Conservation (phyloP, 1,140 invertebrate genomes). For the Sesamia nonagrioides region DNA sequence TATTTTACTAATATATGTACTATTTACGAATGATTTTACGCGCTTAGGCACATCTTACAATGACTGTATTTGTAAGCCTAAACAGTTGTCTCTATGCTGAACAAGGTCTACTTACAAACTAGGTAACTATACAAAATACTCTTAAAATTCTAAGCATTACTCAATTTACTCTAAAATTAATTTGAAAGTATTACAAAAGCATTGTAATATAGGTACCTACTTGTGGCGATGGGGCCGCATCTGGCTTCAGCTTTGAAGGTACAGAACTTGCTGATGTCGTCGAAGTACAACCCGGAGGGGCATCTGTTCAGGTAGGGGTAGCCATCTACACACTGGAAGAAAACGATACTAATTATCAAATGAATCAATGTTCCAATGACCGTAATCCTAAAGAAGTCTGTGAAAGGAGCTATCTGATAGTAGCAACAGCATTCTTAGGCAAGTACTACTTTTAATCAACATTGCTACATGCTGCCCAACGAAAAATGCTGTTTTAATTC, state of each 20-base stretch:
- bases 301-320: constrained; percentile 95
- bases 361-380: not conserved
- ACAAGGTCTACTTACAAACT: no score
- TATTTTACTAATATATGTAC: no score
- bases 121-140: no score
- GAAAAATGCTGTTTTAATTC: not conserved
- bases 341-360: not conserved
- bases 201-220: constrained; percentile 88
- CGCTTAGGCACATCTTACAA: no score
- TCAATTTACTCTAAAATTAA: not conserved
- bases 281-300: constrained; percentile 96
- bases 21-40: no score
- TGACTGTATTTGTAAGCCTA: no score
- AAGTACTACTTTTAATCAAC: not conserved
- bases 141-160: no score
- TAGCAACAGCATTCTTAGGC: not conserved
- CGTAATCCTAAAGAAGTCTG: not conserved
- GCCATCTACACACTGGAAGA: constrained; percentile 94
- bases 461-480: not conserved
- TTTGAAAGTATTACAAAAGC: not conserved
- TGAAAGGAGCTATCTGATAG: not conserved
- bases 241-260: constrained; percentile 97
- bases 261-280: constrained; percentile 96
- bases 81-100: no score
- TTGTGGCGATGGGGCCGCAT: constrained; percentile 95